These are phyloP conservation scores for Notodromas monacha DNA, from an alignment of 2,888 invertebrate species.

Conservation along the genomic window DNA sequence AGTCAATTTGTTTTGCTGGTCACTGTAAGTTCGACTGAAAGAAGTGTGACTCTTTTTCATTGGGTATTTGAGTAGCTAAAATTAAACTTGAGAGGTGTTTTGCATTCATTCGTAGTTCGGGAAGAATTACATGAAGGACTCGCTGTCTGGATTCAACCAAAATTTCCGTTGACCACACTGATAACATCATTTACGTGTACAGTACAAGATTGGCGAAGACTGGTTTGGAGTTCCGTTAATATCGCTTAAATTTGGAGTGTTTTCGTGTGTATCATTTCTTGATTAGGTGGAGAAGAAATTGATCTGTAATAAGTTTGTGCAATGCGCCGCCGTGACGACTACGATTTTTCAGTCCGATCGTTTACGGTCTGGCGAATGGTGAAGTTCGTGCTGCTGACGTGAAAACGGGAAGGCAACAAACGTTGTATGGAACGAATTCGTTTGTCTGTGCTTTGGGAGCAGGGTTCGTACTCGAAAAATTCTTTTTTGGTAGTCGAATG, in stretches of 20 bases:
- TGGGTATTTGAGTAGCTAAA: too few relatives aligned
- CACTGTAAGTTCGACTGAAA: too few relatives aligned
- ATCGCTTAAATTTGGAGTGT: too few relatives aligned
- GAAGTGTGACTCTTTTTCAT: too few relatives aligned
- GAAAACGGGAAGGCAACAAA: conserved; percentile 56
- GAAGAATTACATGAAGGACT: too few relatives aligned
- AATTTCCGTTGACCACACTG: conserved; percentile 80
- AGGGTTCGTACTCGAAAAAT: conserved; percentile 25
- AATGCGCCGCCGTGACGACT: conserved; percentile 46
- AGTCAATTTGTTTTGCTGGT: too few relatives aligned
- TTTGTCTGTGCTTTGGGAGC: conserved; percentile 49
- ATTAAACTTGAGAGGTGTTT: too few relatives aligned
- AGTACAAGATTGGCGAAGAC: too few relatives aligned
- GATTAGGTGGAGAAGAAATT: conserved; percentile 88
- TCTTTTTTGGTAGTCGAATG: too few relatives aligned
- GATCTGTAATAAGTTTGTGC: conserved; percentile 85
- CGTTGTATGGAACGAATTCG: conserved; percentile 55
- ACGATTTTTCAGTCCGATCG: conserved; percentile 55
- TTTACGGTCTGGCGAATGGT: conserved; percentile 57
- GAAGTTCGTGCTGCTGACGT: conserved; percentile 42
- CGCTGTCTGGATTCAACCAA: conserved; percentile 89
- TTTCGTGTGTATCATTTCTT: too few relatives aligned
- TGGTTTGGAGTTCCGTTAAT: too few relatives aligned
- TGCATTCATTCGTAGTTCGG: too few relatives aligned
- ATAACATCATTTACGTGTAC: conserved; percentile 87